phyloP scores from a whole-genome alignment of 2,797 vertebrate genomes.

The Pseudochirops corinnae region DNA sequence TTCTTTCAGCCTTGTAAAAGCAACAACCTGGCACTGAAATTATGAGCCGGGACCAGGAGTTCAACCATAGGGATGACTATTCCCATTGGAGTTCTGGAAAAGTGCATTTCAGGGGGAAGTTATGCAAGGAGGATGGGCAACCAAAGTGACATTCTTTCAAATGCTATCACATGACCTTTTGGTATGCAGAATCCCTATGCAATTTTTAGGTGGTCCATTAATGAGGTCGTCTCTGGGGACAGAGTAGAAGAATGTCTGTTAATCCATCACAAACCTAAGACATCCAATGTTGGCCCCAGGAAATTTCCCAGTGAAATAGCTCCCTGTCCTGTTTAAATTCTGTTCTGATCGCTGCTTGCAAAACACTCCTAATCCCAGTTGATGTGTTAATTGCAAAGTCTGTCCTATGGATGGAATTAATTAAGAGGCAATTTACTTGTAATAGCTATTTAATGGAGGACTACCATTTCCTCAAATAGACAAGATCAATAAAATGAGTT shows the following conservation, averaged over 20 bases:
- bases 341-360: not conserved
- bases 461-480: conserved; percentile 82
- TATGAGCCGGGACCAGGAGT: not conserved
- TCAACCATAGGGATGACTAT: conserved; percentile 21
- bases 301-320: not conserved
- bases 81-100: conserved; percentile 30
- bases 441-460: conserved; percentile 80
- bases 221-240: not conserved
- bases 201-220: conserved; percentile 26
- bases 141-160: conserved; percentile 18
- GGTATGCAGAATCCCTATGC: not conserved
- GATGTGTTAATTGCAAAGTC: conserved; percentile 68
- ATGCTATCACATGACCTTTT: conserved; percentile 25
- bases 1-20: conserved; percentile 30
- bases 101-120: not conserved
- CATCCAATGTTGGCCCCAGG: not conserved
- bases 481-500: conserved; percentile 76
- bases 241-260: conserved; percentile 1
- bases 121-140: conserved; percentile 38
- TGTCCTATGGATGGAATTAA: conserved; percentile 76
- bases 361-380: conserved; percentile 32
- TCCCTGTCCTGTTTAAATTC: not conserved
- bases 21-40: conserved; percentile 29
- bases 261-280: not conserved
- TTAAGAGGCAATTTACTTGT: conserved; percentile 80